Evolutionary conservation across 1,140 invertebrate species (phyloP).

Genomic region (Eciton burchellii): DNA sequence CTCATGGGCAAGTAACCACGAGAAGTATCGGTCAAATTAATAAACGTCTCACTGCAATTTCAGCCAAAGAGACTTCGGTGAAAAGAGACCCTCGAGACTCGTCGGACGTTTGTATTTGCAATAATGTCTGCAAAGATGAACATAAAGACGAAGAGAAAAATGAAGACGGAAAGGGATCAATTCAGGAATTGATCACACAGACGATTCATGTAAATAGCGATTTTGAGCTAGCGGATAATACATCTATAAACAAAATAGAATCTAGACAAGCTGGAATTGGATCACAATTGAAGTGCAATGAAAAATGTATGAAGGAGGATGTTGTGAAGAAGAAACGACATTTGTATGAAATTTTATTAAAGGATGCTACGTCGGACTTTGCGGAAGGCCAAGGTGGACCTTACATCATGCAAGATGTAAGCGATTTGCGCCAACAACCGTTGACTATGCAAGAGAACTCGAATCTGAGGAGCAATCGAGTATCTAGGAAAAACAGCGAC

Average conservation of each 20-base stretch:
- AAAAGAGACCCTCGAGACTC: background rate
- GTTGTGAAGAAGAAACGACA: conserved; percentile 72
- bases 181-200: conserved; percentile 40
- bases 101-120: background rate
- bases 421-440: background rate
- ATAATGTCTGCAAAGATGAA: conserved; percentile 70
- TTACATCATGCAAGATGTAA: background rate
- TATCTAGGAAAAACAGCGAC: background rate
- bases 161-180: conserved; percentile 52
- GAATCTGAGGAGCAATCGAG: background rate
- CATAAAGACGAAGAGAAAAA: conserved; percentile 75
- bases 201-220: conserved; percentile 1
- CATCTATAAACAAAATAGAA: conserved; percentile 8
- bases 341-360: conserved; percentile 80
- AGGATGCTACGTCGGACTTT: conserved; percentile 79
- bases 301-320: conserved; percentile 28
- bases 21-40: conserved; percentile 91
- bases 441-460: background rate
- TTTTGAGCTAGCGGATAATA: background rate
- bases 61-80: background rate
- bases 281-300: conserved; percentile 8
- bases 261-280: background rate
- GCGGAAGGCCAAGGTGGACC: background rate
- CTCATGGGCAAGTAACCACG: conserved; percentile 79
- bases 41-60: conserved; percentile 85